Conservation (phyloP, 2,113 vertebrate species). For the Alces alces region DNA sequence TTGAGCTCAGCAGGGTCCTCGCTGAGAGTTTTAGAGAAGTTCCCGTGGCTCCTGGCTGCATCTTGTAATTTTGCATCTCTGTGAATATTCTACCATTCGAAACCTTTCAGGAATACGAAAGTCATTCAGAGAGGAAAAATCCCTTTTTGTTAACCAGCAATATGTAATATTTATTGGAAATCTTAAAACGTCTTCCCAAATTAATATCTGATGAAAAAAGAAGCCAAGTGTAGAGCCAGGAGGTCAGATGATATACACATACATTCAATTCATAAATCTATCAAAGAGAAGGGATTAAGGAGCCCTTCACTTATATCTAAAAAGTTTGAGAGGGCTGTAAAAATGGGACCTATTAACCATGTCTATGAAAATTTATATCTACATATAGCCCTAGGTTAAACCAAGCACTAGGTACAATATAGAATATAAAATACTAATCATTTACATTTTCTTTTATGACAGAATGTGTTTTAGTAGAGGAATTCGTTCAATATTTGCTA, state of each 20-base stretch:
- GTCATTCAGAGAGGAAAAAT: constrained; percentile 38
- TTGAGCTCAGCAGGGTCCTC: constrained; percentile 42
- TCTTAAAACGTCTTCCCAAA: constrained; percentile 55
- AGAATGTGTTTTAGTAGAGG: constrained; percentile 18
- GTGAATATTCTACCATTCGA: constrained; percentile 35
- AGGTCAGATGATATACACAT: not conserved
- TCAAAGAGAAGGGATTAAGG: constrained; percentile 43
- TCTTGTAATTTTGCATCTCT: constrained; percentile 21
- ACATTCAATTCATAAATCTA: constrained; percentile 57
- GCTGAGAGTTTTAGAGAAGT: constrained; percentile 6
- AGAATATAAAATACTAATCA: constrained; percentile 46
- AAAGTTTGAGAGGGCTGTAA: constrained; percentile 56
- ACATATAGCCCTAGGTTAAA: constrained; percentile 40
- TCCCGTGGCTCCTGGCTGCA: constrained; percentile 34
- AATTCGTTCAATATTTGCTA: constrained; percentile 18
- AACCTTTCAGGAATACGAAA: constrained; percentile 42
- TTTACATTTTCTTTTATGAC: constrained; percentile 32
- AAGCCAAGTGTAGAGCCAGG: not conserved
- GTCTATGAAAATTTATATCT: constrained; percentile 60
- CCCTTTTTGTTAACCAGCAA: constrained; percentile 23
- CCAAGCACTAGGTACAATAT: constrained; percentile 20
- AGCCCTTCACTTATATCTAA: constrained; percentile 34
- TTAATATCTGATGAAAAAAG: constrained; percentile 57
- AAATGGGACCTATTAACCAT: constrained; percentile 45
- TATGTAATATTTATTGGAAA: constrained; percentile 61